These are phyloP conservation scores for Cinclus mexicanus DNA, from an alignment of 2,113 vertebrate species.

Conservation along the genomic window DNA sequence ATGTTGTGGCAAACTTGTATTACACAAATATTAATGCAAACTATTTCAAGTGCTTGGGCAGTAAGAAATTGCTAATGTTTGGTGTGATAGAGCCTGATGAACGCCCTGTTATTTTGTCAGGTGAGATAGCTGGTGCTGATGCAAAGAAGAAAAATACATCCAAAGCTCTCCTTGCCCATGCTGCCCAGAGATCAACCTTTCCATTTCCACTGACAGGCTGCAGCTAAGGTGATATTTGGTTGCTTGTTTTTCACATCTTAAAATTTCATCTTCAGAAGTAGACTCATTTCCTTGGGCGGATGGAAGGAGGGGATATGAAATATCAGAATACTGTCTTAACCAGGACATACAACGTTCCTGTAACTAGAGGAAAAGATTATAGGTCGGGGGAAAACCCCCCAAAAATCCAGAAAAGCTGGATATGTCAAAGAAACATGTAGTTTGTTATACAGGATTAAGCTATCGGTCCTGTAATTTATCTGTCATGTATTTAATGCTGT, in stretches of 20 bases:
- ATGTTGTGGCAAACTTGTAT: fast-evolving
- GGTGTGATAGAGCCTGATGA: background rate
- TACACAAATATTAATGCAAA: conserved; percentile 33
- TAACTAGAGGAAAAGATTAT: background rate
- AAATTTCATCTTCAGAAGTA: background rate
- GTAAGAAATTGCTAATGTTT: background rate
- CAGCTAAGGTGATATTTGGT: background rate
- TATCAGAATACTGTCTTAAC: background rate
- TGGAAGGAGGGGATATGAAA: background rate
- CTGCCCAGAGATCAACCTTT: background rate
- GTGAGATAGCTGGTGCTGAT: background rate
- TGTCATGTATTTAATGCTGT: background rate
- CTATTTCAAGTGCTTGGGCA: background rate
- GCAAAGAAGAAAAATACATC: background rate
- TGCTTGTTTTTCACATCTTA: background rate
- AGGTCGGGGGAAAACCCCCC: background rate
- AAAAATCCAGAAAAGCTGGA: background rate
- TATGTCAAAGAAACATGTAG: background rate
- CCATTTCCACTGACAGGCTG: background rate
- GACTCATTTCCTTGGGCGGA: background rate
- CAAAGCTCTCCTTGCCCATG: background rate
- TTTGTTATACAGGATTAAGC: background rate
- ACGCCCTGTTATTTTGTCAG: background rate
- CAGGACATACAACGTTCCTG: background rate
- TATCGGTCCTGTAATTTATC: background rate